Percentiles rank a stretch among this genome's conserved stretches.
Conservation (phyloP, 2,888 invertebrate species). For the Melanchra persicariae region DNA sequence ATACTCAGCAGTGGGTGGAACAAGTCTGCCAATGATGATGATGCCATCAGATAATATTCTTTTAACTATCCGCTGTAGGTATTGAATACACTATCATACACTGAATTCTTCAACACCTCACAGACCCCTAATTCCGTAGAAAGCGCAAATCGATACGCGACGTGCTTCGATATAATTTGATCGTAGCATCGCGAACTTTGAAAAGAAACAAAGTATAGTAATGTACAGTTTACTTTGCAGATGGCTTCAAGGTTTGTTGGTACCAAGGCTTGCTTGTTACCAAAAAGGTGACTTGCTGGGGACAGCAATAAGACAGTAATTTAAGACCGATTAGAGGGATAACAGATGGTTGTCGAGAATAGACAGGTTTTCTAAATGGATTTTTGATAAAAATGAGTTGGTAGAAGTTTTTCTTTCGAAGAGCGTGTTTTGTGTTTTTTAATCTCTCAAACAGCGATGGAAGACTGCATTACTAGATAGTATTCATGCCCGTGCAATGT, state of each 20-base stretch:
- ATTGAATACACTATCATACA: neutral
- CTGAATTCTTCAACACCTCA: conserved; percentile 15
- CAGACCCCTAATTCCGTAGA: conserved; percentile 74
- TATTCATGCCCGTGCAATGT: too few relatives aligned
- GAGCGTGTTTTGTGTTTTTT: neutral
- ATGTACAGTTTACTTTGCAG: conserved; percentile 41
- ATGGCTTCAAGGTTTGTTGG: conserved; percentile 47
- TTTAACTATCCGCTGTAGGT: too few relatives aligned
- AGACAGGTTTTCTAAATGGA: neutral
- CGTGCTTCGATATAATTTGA: conserved; percentile 79
- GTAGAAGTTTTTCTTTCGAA: neutral
- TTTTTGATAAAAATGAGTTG: neutral
- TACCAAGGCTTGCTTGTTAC: conserved; percentile 50
- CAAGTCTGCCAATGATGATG: too few relatives aligned
- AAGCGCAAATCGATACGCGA: conserved; percentile 78
- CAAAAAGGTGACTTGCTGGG: conserved; percentile 36
- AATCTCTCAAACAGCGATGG: neutral
- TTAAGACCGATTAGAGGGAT: conserved; percentile 6
- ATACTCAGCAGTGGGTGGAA: too few relatives aligned
- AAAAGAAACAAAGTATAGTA: conserved; percentile 55
- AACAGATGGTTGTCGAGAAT: neutral
- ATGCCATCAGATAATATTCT: too few relatives aligned
- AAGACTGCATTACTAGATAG: too few relatives aligned
- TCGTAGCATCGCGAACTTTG: conserved; percentile 68
- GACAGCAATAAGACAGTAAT: conserved; percentile 14